A percentile compares a stretch with the other conserved stretches of the same genome.
Evolutionary conservation across 1,140 invertebrate genomes (phyloP).

Genomic region (Eufriesea mexicana): DNA sequence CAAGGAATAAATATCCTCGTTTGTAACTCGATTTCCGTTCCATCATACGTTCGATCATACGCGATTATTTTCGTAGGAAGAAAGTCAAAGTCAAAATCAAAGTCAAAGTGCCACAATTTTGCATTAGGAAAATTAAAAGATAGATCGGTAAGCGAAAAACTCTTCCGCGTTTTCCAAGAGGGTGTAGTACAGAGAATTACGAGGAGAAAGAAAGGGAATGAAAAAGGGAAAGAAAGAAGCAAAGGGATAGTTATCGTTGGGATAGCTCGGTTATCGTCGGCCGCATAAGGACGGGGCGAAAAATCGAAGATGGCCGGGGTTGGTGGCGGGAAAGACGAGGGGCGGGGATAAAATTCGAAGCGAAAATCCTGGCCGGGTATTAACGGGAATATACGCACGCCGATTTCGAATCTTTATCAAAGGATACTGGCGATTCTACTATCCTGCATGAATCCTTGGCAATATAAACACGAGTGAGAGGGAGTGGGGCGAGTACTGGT

Average conservation of each 20-base stretch:
- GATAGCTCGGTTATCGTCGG: constrained; percentile 25
- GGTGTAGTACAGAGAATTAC: neutral
- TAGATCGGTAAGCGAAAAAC: neutral
- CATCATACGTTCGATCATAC: no score
- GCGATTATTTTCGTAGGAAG: no score
- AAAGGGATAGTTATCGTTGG: neutral
- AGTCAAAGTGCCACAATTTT: neutral
- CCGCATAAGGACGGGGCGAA: constrained; percentile 14
- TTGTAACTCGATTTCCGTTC: no score
- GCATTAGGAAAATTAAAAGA: neutral
- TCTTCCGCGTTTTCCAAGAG: neutral
- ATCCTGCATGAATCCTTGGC: neutral
- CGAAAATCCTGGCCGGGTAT: constrained; percentile 47
- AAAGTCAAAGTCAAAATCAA: no score
- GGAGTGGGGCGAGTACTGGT: neutral
- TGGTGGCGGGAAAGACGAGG: no score
- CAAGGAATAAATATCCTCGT: no score
- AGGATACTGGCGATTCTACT: constrained; percentile 18
- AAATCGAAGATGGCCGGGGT: neutral
- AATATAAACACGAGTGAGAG: constrained; percentile 13
- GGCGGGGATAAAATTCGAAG: constrained; percentile 39
- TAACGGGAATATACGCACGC: constrained; percentile 44
- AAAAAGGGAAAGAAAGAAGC: neutral
- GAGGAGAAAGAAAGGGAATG: no score
- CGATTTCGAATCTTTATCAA: constrained; percentile 52